Conservation (phyloP, 2,797 vertebrate genomes). For the Fistularia tabacaria region DNA sequence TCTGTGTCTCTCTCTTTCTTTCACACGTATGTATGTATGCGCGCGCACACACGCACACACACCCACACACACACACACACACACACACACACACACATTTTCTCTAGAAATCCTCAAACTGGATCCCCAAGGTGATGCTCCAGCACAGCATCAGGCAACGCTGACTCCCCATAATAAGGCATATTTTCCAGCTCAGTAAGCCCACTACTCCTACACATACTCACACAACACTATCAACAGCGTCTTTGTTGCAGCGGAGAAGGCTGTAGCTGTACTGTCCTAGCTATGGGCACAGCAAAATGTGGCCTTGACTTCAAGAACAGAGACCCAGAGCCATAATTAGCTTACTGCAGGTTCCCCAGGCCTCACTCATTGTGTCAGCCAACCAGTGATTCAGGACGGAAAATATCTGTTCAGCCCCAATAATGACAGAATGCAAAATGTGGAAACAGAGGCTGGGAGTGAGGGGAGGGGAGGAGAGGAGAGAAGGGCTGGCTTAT, state of each 20-base stretch:
- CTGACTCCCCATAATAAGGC: constrained; percentile 24
- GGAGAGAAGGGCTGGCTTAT: constrained; percentile 47
- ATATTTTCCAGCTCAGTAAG: constrained; percentile 29
- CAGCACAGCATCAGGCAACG: constrained; percentile 14
- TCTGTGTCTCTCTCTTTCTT: no score
- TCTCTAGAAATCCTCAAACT: constrained; percentile 16
- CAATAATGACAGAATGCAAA: constrained; percentile 60
- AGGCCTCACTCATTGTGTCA: constrained; percentile 74
- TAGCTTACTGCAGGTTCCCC: constrained; percentile 71
- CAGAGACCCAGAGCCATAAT: constrained; percentile 63
- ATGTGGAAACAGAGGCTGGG: background rate
- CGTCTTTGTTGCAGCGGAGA: constrained; percentile 10
- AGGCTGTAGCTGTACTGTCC: background rate
- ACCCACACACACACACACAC: background rate
- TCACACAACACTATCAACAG: background rate
- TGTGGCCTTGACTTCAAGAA: constrained; percentile 58
- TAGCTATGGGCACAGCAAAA: constrained; percentile 41
- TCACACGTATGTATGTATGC: no score
- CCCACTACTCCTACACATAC: background rate
- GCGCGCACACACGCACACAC: background rate
- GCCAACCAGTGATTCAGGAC: constrained; percentile 68
- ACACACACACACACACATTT: background rate
- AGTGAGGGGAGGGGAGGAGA: constrained; percentile 14
- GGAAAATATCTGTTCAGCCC: constrained; percentile 64
- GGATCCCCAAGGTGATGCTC: constrained; percentile 26